Conservation (phyloP, 1,140 invertebrate species). For the Bombus sylvicola region DNA sequence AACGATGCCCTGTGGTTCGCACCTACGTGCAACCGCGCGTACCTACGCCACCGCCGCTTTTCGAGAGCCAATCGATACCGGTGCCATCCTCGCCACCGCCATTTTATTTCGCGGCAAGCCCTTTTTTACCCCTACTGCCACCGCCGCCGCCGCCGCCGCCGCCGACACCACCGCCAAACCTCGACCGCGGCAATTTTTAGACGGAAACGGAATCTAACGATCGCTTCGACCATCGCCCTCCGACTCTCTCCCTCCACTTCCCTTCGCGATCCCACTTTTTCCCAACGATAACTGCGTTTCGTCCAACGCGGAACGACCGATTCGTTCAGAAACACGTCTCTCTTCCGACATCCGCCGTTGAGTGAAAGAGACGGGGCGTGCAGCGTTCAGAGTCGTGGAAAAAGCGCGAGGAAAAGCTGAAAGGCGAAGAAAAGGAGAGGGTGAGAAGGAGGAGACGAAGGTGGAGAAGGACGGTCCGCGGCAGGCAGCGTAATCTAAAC, state of each 20-base stretch:
- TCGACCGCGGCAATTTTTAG: conserved; percentile 28
- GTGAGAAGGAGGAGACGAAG: not conserved
- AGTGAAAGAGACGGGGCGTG: no score
- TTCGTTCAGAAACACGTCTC: not conserved
- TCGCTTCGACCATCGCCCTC: conserved; percentile 13
- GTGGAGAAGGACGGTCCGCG: conserved; percentile 13
- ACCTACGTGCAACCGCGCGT: conserved; percentile 36
- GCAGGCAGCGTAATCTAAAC: conserved; percentile 67
- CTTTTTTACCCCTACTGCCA: conserved; percentile 66
- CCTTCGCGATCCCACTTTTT: not conserved
- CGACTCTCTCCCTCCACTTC: not conserved
- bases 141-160: not conserved
- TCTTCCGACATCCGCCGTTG: not conserved
- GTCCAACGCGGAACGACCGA: not conserved
- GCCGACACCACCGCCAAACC: not conserved
- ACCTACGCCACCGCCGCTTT: conserved; percentile 51
- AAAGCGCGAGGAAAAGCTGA: not conserved
- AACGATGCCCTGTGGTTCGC: conserved; percentile 62
- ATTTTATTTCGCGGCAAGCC: conserved; percentile 75
- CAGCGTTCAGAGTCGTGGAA: not conserved
- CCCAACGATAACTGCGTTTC: not conserved
- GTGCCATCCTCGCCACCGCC: conserved; percentile 73
- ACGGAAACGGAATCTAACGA: conserved; percentile 31
- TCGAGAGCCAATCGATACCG: conserved; percentile 77
- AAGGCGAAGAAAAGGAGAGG: not conserved